A percentile compares a stretch with the other conserved stretches of the same genome.
Conservation (phyloP, 2,113 vertebrate genomes). For the Telmatochromis sp. region DNA sequence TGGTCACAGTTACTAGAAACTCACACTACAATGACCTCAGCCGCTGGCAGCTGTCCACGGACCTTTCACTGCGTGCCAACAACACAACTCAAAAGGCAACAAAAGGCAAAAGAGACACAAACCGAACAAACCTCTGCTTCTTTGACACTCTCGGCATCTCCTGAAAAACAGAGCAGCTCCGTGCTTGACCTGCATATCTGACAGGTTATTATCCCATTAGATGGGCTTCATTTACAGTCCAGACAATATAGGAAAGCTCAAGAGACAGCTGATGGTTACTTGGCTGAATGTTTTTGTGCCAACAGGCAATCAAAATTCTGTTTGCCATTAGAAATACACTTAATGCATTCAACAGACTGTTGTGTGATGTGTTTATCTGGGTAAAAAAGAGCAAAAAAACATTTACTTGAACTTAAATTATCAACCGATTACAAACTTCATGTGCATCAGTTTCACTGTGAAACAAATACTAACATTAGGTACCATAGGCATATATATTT, state of each 20-base stretch:
- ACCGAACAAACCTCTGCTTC: slow-evolving; percentile 26
- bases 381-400: not conserved
- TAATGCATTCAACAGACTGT: not conserved
- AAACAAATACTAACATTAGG: not conserved
- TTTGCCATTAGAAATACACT: not conserved
- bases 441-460: not conserved
- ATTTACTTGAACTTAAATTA: not conserved
- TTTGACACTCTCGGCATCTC: slow-evolving; percentile 20
- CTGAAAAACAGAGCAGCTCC: slow-evolving; percentile 17
- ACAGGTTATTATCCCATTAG: slow-evolving; percentile 34
- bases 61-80: slow-evolving; percentile 26
- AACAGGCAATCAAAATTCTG: not conserved
- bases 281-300: not conserved
- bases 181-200: slow-evolving; percentile 21
- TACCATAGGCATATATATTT: not conserved
- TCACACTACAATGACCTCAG: slow-evolving; percentile 33
- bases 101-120: slow-evolving; percentile 1
- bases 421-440: not conserved
- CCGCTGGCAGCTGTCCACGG: slow-evolving; percentile 27
- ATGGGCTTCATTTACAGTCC: slow-evolving; percentile 34
- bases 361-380: not conserved
- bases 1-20: slow-evolving; percentile 25
- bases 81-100: slow-evolving; percentile 27
- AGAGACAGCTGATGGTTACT: not conserved
- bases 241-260: slow-evolving; percentile 6